A percentile compares a stretch with the other conserved stretches of the same genome.
phyloP scores from a whole-genome alignment of 2,888 invertebrate genomes.

The Hyposoter dolosus region DNA sequence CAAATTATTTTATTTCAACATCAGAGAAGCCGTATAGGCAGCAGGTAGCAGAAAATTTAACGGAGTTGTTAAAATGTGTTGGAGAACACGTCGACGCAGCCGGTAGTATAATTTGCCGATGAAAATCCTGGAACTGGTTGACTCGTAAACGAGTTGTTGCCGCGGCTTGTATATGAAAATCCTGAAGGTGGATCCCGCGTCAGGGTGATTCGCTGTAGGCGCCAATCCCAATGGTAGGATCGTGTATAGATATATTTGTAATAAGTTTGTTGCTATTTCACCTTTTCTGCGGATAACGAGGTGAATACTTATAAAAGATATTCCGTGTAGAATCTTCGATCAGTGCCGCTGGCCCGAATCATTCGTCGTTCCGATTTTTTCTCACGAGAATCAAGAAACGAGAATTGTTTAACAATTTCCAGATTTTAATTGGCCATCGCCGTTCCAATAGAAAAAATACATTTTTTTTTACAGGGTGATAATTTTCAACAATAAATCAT shows the following conservation, averaged over 20 bases:
- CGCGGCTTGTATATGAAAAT: conserved; percentile 28
- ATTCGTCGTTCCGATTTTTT: neutral
- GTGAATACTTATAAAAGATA: conserved; percentile 5
- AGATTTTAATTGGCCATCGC: neutral
- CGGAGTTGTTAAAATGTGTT: conserved; percentile 32
- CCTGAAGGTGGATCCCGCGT: conserved; percentile 42
- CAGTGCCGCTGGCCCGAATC: neutral
- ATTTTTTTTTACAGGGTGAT: neutral
- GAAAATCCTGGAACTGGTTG: conserved; percentile 56
- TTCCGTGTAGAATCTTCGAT: conserved; percentile 1
- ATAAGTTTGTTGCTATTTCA: conserved; percentile 31
- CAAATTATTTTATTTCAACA: conserved; percentile 27
- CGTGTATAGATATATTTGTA: conserved; percentile 16
- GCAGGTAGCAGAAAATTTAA: conserved; percentile 27
- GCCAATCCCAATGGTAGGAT: conserved; percentile 42
- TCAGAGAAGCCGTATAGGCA: conserved; percentile 5
- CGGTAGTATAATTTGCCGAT: conserved; percentile 55
- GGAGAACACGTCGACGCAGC: conserved; percentile 49
- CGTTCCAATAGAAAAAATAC: neutral
- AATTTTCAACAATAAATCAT: neutral
- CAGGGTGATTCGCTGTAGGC: conserved; percentile 46
- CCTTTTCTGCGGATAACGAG: conserved; percentile 39
- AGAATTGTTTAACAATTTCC: neutral
- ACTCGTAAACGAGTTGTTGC: conserved; percentile 47
- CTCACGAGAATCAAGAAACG: neutral